Percentiles rank a stretch among this genome's conserved stretches.
These are phyloP conservation scores for Macrophya annulata DNA, from an alignment of 2,888 invertebrate species.

Conservation along the genomic window DNA sequence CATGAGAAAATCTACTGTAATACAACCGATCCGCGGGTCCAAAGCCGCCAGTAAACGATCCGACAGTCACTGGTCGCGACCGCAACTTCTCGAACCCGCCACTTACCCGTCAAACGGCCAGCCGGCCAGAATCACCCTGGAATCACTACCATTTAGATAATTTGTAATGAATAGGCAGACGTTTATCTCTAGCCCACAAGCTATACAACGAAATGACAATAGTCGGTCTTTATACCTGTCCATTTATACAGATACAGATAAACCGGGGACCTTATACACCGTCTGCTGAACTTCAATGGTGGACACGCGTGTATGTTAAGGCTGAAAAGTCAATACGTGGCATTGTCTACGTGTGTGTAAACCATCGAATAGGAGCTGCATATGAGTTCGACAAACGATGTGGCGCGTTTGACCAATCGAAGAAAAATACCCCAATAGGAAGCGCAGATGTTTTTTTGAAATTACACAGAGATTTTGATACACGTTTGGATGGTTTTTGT, in stretches of 20 bases:
- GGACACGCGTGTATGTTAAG: too few species aligned
- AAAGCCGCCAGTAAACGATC: conserved; percentile 56
- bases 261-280: not conserved
- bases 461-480: not conserved
- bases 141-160: conserved; percentile 84
- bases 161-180: conserved; percentile 83
- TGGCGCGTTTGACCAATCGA: not conserved
- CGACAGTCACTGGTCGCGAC: conserved; percentile 73
- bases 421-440: not conserved
- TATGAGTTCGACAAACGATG: not conserved
- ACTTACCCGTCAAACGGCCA: conserved; percentile 79
- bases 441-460: not conserved
- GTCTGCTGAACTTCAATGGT: not conserved
- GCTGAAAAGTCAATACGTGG: not conserved
- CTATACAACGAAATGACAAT: conserved; percentile 53
- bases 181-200: conserved; percentile 55
- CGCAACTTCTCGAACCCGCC: conserved; percentile 75
- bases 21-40: conserved; percentile 48
- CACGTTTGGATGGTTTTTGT: too few species aligned
- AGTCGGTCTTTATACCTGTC: conserved; percentile 54
- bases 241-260: conserved; percentile 21
- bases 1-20: conserved; percentile 13
- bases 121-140: conserved; percentile 74
- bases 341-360: not conserved
- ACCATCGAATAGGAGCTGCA: not conserved